These are phyloP conservation scores for Sitophilus oryzae DNA, from an alignment of 1,140 invertebrate genomes.

Conservation along the genomic window DNA sequence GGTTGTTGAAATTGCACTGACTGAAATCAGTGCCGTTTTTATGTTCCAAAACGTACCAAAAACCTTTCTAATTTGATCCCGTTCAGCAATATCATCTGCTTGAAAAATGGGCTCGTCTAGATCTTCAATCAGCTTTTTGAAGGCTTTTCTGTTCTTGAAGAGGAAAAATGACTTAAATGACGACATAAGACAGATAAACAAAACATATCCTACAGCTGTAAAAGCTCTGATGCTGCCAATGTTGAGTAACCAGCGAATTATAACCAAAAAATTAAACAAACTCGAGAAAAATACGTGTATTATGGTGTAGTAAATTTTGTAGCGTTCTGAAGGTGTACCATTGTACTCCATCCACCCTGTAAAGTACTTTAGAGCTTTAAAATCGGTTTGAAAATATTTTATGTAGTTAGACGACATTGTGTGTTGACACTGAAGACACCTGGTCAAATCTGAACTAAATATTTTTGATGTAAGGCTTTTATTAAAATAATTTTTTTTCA, in stretches of 20 bases:
- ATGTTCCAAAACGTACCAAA: background rate
- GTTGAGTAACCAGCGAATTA: background rate
- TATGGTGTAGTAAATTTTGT: background rate
- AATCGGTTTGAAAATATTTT: constrained; percentile 4
- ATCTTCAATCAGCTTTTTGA: background rate
- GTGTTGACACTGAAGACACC: too few relatives aligned
- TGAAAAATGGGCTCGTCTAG: constrained; percentile 2
- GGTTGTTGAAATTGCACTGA: background rate
- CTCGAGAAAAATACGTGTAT: background rate
- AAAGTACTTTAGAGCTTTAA: background rate
- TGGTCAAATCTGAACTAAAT: too few relatives aligned
- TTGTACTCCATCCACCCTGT: background rate
- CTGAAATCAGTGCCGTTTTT: background rate
- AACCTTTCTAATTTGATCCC: background rate
- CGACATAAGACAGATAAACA: background rate
- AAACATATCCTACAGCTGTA: constrained; percentile 2
- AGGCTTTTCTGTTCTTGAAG: background rate
- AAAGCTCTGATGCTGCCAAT: background rate
- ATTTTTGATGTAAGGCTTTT: too few relatives aligned
- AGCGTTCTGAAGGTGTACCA: background rate
- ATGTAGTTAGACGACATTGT: too few relatives aligned
- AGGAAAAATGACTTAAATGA: constrained; percentile 5
- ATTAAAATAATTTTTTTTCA: too few relatives aligned
- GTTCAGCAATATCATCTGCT: background rate
- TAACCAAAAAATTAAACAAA: constrained; percentile 1